Conservation (phyloP, 2,113 vertebrate genomes). For the Pteruthius melanotis region DNA sequence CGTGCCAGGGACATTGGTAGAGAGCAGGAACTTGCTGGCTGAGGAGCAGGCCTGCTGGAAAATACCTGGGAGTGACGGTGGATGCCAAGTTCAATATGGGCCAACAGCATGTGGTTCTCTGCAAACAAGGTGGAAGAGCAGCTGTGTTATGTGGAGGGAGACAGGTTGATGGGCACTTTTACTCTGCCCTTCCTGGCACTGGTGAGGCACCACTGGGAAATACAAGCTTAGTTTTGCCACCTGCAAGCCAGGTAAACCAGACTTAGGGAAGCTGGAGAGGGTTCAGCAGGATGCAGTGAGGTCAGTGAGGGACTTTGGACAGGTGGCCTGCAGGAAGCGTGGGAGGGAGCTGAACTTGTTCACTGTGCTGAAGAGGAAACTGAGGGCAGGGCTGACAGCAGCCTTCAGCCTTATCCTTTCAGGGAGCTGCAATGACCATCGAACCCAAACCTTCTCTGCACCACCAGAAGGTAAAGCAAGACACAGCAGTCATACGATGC, state of each 20-base stretch:
- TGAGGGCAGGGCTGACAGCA: background rate
- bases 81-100: background rate
- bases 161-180: background rate
- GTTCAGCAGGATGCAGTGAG: background rate
- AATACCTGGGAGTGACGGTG: background rate
- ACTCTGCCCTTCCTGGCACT: background rate
- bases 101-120: background rate
- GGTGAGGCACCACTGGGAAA: background rate
- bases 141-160: background rate
- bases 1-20: accelerated
- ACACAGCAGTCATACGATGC: background rate
- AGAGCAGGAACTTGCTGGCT: background rate
- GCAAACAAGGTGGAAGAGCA: background rate
- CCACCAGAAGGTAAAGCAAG: background rate
- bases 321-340: background rate
- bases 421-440: background rate
- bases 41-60: background rate
- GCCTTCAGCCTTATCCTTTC: too few species aligned
- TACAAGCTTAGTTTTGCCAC: background rate
- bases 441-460: background rate
- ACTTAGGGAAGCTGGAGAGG: background rate
- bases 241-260: background rate
- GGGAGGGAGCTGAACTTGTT: background rate
- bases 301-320: background rate
- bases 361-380: background rate